Evolutionary conservation across 2,888 invertebrate genomes (phyloP).

Genomic region (Chaetogeoica ovagalla): DNA sequence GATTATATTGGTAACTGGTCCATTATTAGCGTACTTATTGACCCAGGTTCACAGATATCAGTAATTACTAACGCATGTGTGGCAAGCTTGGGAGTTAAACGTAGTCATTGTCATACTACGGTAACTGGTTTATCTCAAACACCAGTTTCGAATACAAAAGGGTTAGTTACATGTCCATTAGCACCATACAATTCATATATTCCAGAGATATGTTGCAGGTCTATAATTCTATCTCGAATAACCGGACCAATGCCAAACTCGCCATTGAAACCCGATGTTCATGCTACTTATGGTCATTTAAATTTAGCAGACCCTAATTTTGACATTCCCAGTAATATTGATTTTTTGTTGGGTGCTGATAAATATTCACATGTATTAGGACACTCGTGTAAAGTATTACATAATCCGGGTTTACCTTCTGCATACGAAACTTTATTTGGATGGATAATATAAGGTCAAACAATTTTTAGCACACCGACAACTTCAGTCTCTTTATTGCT

Average conservation of each 20-base stretch:
- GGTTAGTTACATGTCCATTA: not conserved
- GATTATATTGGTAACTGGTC: not conserved
- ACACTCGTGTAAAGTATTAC: not conserved
- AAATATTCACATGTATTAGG: not conserved
- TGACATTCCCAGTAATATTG: not conserved
- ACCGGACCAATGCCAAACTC: not conserved
- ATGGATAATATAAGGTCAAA: conserved; percentile 27
- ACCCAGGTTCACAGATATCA: conserved; percentile 27
- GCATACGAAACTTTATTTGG: conserved; percentile 26
- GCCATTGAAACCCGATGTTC: not conserved
- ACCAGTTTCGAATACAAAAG: not conserved
- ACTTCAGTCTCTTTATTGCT: not conserved
- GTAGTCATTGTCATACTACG: not conserved
- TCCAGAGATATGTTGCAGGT: not conserved
- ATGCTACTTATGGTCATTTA: not conserved
- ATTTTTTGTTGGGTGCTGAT: conserved; percentile 1
- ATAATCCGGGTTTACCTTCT: not conserved
- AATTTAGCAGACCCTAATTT: not conserved
- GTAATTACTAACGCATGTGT: conserved; percentile 26
- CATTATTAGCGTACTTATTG: conserved; percentile 20
- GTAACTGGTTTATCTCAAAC: conserved; percentile 7
- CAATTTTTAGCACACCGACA: not conserved
- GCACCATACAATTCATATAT: not conserved
- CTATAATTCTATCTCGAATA: not conserved
- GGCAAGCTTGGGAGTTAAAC: not conserved